These are phyloP conservation scores for Trachelus tabidus DNA, from an alignment of 2,888 invertebrate species.

Conservation along the genomic window DNA sequence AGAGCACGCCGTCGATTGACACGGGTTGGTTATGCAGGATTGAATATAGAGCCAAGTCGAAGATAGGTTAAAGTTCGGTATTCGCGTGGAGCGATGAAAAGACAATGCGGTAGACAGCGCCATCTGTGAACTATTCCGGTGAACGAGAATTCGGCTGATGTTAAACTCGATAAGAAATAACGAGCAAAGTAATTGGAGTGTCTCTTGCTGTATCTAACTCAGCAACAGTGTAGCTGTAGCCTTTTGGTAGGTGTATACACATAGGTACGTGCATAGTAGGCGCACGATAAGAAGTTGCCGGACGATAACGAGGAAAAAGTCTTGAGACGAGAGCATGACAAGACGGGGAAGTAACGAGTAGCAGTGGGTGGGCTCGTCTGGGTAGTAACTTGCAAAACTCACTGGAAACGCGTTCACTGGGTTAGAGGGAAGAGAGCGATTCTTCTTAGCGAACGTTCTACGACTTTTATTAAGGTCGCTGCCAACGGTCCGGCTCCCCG, in stretches of 20 bases:
- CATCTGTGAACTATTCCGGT: background rate
- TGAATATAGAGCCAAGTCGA: background rate
- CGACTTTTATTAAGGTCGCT: background rate
- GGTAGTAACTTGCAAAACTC: background rate
- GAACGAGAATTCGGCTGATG: background rate
- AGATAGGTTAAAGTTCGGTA: background rate
- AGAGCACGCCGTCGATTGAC: slow-evolving; percentile 38
- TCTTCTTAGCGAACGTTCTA: background rate
- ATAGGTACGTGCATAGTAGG: background rate
- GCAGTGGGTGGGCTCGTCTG: background rate
- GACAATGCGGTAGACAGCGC: background rate
- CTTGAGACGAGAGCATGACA: background rate
- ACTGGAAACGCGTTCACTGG: background rate
- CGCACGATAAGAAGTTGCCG: background rate
- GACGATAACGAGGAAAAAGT: background rate
- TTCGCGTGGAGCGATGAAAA: background rate
- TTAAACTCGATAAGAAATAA: background rate
- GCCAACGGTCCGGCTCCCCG: background rate
- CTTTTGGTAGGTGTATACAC: background rate
- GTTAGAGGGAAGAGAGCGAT: background rate
- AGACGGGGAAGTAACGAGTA: background rate
- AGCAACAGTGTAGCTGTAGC: background rate
- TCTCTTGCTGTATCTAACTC: background rate
- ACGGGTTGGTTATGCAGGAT: slow-evolving; percentile 21
- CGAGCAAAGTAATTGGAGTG: background rate